Percentiles rank a stretch among this genome's conserved stretches.
phyloP scores from a whole-genome alignment of 2,113 vertebrate species.

The Pagrus major region DNA sequence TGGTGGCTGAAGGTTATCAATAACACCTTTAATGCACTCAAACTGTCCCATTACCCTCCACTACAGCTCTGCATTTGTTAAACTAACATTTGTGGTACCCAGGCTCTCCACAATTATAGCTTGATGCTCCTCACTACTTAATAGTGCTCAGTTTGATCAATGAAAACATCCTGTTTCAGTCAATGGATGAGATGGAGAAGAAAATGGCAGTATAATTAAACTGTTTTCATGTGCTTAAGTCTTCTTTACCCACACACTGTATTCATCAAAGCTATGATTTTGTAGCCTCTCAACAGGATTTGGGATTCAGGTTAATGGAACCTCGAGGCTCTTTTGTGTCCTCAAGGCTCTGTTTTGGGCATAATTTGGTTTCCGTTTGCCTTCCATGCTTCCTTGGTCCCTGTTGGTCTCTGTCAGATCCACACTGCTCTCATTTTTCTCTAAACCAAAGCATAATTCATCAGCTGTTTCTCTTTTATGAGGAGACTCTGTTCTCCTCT shows the following conservation, averaged over 20 bases:
- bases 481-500: neutral
- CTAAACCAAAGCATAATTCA: conserved; percentile 1
- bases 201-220: neutral
- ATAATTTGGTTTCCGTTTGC: conserved; percentile 16
- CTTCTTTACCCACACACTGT: neutral
- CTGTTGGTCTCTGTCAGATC: neutral
- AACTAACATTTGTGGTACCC: neutral
- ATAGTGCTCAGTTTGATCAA: neutral
- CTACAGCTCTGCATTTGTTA: neutral
- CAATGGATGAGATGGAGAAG: neutral
- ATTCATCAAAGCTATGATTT: conserved; percentile 2
- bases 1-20: too few relatives aligned
- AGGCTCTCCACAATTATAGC: neutral
- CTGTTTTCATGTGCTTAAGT: neutral
- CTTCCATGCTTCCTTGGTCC: conserved; percentile 16
- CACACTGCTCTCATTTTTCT: conserved; percentile 5
- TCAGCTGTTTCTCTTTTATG: neutral
- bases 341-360: conserved; percentile 8
- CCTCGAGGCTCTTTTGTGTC: neutral
- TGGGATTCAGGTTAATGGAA: conserved; percentile 16
- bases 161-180: neutral
- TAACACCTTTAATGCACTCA: neutral
- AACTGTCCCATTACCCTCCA: neutral
- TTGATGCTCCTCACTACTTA: neutral
- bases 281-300: conserved; percentile 14